Base-by-base conservation (phyloP, 2,113 vertebrate species). In the Psittacus erithacus region DNA sequence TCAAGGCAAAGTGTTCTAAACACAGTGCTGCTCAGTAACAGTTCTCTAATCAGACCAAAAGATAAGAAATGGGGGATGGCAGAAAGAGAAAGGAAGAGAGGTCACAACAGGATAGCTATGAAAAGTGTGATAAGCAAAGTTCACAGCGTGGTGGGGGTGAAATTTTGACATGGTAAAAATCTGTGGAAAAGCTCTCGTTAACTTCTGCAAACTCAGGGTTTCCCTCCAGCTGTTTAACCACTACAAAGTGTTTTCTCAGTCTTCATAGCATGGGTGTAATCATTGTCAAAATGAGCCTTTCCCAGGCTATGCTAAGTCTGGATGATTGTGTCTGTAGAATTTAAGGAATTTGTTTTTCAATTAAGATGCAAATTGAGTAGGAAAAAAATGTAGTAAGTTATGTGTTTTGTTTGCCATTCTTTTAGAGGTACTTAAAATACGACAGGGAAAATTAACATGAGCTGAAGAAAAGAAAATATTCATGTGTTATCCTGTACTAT, bases 201-300 rank as follows among this genome's bases (percentile, higher is more conserved):
- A 53, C 10, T 80, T 85, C 43, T 71, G 16, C 35, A 89, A 27
- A 55, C 33, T 75, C 60, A 82, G 43, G 28, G 64, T 75, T 87
- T 95, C 35, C 38, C 20, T 94, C 62, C 67, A 95, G 57, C 31
- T 89, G 17, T 76, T 89, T 73, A 90, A 73, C 33, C 8, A 38
- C 47, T 90, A 35, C 19, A 53, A 65, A 75, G 5, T 31, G 11
- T 33, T 94, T 94, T 71, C 74, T 12, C 19, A 71, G 31, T 53
- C 20, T 27, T 46, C 43, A 63, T 60, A 46, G 29, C 12, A 85
- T 29, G 29, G 62, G 10, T 64, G 20, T 39, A 82, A 60, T 79
- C 0, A 53, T 60, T 94, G 87, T 31, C 10, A 93, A 59, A 96
- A 71, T 35, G 87, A 79, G 20, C 9, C 3, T 64, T 71, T 90